A percentile compares a stretch with the other conserved stretches of the same genome.
Conservation (phyloP, 2,888 invertebrate genomes). For the Hydrotaea cyrtoneurina region DNA sequence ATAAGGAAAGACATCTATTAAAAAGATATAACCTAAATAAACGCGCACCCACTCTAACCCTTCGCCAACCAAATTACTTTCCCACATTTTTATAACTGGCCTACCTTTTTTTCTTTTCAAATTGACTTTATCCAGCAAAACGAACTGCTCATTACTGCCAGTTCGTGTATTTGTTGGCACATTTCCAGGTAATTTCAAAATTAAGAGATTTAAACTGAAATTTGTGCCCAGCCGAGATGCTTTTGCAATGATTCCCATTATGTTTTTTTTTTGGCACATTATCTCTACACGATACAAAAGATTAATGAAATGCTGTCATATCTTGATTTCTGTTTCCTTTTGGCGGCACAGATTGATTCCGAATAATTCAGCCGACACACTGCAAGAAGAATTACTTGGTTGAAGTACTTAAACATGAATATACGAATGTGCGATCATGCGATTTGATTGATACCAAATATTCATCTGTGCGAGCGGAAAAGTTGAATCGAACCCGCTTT, state of each 20-base stretch:
- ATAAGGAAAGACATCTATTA: no score
- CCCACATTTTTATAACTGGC: not conserved
- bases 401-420: slow-evolving; percentile 51
- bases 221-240: not conserved
- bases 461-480: slow-evolving; percentile 1
- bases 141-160: not conserved
- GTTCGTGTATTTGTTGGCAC: not conserved
- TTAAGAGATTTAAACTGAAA: slow-evolving; percentile 13
- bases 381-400: slow-evolving; percentile 52
- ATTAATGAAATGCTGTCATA: slow-evolving; percentile 70
- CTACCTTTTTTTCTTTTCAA: not conserved
- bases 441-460: slow-evolving; percentile 24
- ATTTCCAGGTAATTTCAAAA: slow-evolving; percentile 7
- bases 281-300: slow-evolving; percentile 56
- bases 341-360: slow-evolving; percentile 62
- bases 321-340: slow-evolving; percentile 56
- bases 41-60: not conserved
- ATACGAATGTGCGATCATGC: not conserved
- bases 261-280: slow-evolving; percentile 13
- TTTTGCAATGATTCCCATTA: not conserved
- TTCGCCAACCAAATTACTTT: no score
- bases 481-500: not conserved
- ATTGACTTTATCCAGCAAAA: not conserved
- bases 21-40: not conserved
- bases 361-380: slow-evolving; percentile 44